Percentiles rank a stretch among this genome's conserved stretches.
These are phyloP conservation scores for Euborellia annulipes DNA, from an alignment of 1,140 invertebrate genomes.

Conservation along the genomic window DNA sequence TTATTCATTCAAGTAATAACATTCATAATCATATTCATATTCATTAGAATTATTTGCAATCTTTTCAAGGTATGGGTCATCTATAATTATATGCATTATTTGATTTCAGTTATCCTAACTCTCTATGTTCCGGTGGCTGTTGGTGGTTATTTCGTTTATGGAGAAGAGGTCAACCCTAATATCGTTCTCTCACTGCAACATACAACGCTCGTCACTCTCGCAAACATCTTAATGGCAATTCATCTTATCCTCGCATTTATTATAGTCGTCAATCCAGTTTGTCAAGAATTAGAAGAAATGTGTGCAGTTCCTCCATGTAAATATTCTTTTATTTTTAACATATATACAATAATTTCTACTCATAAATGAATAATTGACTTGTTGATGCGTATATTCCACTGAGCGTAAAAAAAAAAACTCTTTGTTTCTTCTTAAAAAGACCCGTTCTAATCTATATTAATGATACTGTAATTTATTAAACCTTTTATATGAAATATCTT, in stretches of 20 bases:
- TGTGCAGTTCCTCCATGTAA: constrained; percentile 44
- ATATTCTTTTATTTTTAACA: constrained; percentile 11
- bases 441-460: too few relatives aligned
- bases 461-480: too few relatives aligned
- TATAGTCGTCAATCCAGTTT: constrained; percentile 47
- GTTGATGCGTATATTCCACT: neutral
- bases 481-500: too few relatives aligned
- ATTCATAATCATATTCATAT: constrained; percentile 2
- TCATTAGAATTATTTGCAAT: neutral
- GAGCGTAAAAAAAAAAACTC: neutral
- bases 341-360: constrained; percentile 1
- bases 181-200: constrained; percentile 32
- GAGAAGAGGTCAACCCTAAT: constrained; percentile 34
- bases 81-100: constrained; percentile 4
- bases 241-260: constrained; percentile 47
- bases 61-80: neutral
- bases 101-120: constrained; percentile 34
- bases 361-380: constrained; percentile 5
- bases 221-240: constrained; percentile 40
- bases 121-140: constrained; percentile 40
- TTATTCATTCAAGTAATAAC: too few relatives aligned
- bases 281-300: constrained; percentile 51
- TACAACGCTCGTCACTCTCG: constrained; percentile 30
- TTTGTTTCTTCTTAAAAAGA: too few relatives aligned
- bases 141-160: constrained; percentile 42